Evolutionary conservation across 2,888 invertebrate genomes (phyloP), one percentile per base, ranked within the genome.

Genomic region (Acronicta aceris): DNA sequence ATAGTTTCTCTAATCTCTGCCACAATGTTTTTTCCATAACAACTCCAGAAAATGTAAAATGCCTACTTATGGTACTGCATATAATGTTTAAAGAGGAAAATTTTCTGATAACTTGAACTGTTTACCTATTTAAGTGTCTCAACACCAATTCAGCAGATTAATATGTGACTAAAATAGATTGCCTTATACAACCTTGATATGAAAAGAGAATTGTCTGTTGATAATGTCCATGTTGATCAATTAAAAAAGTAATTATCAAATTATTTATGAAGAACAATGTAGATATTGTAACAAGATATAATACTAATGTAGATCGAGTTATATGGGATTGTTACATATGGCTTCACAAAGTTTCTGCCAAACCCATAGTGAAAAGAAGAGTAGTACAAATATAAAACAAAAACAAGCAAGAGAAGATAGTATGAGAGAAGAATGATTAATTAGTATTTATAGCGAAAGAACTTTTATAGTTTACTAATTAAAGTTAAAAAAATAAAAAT

Each of bases 401-500:
- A 30, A 30, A 30, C 30, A 2, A 30, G 30, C 30, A 27, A 7
- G 2, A 30, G 30, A 2, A 30, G 3, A 30, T 30, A 30, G 30
- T 30, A 21, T 21, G 2, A 21, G 21, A 30, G 8, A 10, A 9
- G 38, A 5, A 13, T 13, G 13, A n/a, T 38, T n/a, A 0, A n/a
- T n/a, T n/a, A n/a, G 0, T n/a, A n/a, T 13, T 38, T n/a, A 8
- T 38, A 5, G 5, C 13, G 21, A 21, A 38, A 12, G 13, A 38
- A 38, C 38, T 38, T 38, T n/a, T 54, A 21, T 21, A 65, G 52
- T 16, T 64, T 63, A 61, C 62, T 49, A 68, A 50, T 59, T 65
- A 25, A 67, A 79, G 65, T 78, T 76, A 67, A 77, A 74, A 66
- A 72, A 76, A 78, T 62, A 81, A 80, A 81, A 79, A 67, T 60